Evolutionary conservation across 1,140 invertebrate species (phyloP), one percentile per base, ranked within the genome.

Genomic region (Drosophila truncata): DNA sequence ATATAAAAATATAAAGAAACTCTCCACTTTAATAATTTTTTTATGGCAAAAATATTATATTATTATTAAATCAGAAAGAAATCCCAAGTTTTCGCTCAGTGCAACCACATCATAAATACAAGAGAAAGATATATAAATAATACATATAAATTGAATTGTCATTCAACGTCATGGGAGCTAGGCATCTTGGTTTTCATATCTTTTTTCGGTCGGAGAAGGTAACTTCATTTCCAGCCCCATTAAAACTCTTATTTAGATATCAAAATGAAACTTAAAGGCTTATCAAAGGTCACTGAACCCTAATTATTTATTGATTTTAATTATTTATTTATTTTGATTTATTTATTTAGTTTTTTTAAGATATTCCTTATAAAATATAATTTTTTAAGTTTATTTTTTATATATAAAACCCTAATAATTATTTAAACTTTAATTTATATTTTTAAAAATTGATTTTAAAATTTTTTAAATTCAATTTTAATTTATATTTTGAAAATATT

Each of bases 91-190:
- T 62, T 54, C 31, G 16, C 23, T 37, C 46, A 62, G 46, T 62
- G 52, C 27, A 16, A 7, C 14, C 23, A 39, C 11, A 3, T 29
- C 20, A 3, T 9, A 23, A 10, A 25, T 20, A 44, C n/a, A 11
- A 29, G 27, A 29, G 27, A 29, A 44, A 65, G 54, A 46, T 42
- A 37, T 16, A 63, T 60, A 46, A 60, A 42, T 20, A 42, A 20
- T 20, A 60, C 33, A 46, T 10, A 49, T 33, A 46, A 60, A 60
- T 13, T 59, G 63, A 59, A 31, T 35, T 59, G 54, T 65, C 63
- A 65, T 65, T 59, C 54, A 42, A 44, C 16, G 27, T 27, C 50
- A 55, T 64, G 50, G 35, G 37, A 64, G 37, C 61, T 18, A 29
- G 10, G 50, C 29, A 62, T 11, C 20, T 37, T 29, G 20, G 9